Evolutionary conservation across 2,797 vertebrate species (phyloP).

Genomic region (Chrysocyon brachyurus): DNA sequence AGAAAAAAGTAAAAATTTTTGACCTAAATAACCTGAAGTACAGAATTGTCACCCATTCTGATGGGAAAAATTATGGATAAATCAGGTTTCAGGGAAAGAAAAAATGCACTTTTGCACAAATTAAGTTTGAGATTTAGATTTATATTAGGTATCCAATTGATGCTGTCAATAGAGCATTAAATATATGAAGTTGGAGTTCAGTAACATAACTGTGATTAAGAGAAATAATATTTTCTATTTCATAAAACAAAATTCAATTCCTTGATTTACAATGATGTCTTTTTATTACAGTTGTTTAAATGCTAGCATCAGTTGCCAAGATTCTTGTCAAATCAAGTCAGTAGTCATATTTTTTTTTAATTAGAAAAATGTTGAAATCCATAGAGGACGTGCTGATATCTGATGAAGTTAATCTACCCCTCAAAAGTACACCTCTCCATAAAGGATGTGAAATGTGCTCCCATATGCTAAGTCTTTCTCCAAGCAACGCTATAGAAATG

Average conservation of each 20-base stretch:
- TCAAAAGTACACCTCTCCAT: background rate
- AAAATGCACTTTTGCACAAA: background rate
- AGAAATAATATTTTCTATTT: conserved; percentile 5
- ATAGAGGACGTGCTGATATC: background rate
- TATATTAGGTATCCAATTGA: background rate
- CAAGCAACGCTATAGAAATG: background rate
- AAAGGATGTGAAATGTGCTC: background rate
- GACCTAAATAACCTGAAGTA: background rate
- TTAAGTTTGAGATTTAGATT: background rate
- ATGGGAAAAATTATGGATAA: background rate
- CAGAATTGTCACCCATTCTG: background rate
- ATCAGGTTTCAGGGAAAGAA: background rate
- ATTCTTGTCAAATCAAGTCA: background rate
- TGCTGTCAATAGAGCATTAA: background rate
- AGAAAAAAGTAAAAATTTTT: background rate
- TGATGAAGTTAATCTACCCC: background rate
- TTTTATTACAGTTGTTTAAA: background rate
- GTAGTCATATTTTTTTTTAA: background rate
- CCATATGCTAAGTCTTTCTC: background rate
- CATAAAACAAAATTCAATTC: background rate
- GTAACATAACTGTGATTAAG: background rate
- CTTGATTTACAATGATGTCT: background rate
- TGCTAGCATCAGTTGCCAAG: background rate
- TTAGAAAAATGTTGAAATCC: background rate
- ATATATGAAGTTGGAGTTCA: background rate